Evolutionary conservation across 2,113 vertebrate genomes (phyloP), one percentile per base, ranked within the genome.

Genomic region (Arvicanthis niloticus): DNA sequence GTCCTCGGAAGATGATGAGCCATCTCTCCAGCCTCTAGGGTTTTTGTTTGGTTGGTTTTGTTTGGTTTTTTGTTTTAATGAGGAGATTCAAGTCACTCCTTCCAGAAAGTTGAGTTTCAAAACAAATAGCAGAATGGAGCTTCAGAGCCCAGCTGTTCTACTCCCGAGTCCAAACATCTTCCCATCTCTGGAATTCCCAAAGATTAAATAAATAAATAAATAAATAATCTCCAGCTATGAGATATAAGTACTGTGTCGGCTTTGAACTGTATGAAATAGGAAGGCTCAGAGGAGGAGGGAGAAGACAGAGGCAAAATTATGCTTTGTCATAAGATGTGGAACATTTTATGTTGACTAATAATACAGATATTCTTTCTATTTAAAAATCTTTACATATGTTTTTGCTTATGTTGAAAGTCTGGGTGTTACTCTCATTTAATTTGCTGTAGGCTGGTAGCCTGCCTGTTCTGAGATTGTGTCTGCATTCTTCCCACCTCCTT

Each of bases 81-180:
- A 93, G n/a, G 29, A 80, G 19, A 24, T 24, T 95, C 77, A 75
- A 86, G 42, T 62, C 4, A 4, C 76, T 77, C 1, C 40, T 94
- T 91, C 29, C 26, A 67, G 76, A 88, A 70, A 19, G 60, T 68
- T 92, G 81, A 68, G 45, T 86, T 92, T 92, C 85, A n/a, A 77
- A 89, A 87, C 60, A 91, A 88, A 77, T 56, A 45, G 24, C 26
- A 31, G 75, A 58, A 2, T 40, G 87, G 34, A 53, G 26, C 56
- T 82, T 93, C 68, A 77, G 76, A 93, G n/a, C 56, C 24, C 16
- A 31, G 8, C 29, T 45, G 48, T 72, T 86, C 51, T 40, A 16
- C 16, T 65, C 56, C 40, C 13, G 34, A 92, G 45, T 77, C 13
- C 9, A n/a, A 53, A 40, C 29, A 22, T 60, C 78, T 22, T 19